Base-by-base conservation (phyloP, 30 jellyfish, hydroid and myxozoan genomes). In the Rhopilema esculentum region DNA sequence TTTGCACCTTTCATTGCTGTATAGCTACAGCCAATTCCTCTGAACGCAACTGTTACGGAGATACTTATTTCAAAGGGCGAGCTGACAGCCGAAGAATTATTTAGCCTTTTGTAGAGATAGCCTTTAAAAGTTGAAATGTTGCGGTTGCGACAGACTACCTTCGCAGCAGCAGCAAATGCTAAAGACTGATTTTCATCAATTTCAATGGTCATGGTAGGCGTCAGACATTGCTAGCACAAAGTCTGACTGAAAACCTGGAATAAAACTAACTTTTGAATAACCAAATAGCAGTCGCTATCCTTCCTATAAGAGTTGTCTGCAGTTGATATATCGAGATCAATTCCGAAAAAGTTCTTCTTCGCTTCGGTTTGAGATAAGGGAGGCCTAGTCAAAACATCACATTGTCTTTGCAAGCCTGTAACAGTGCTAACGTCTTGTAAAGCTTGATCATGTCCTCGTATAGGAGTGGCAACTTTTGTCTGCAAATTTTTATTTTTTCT, bases 341-440 rank as follows among this genome's bases (percentile, higher is more conserved):
- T 51, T 24, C 67, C 91, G 17, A 85, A 85, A 32, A 26, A 25
- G 24, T 62, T 85, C 68, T 22, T 66, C 49, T 82, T 66, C 19
- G 28, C 28, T 23, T 50, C 81, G 27, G 33, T 67, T 21, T n/a
- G n/a, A n/a, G n/a, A n/a, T n/a, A n/a, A n/a, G n/a, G n/a, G n/a
- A n/a, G n/a, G n/a, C n/a, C n/a, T n/a, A n/a, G n/a, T n/a, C n/a
- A n/a, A n/a, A n/a, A n/a, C n/a, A n/a, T n/a, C n/a, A n/a, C n/a
- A n/a, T n/a, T n/a, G n/a, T n/a, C n/a, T n/a, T n/a, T n/a, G n/a
- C n/a, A n/a, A n/a, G n/a, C n/a, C n/a, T n/a, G n/a, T n/a, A n/a
- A n/a, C n/a, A n/a, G n/a, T n/a, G n/a, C n/a, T n/a, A n/a, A n/a
- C n/a, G n/a, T n/a, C n/a, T n/a, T n/a, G n/a, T n/a, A n/a, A n/a